Evolutionary conservation across 2,888 invertebrate genomes (phyloP), one percentile per base, ranked within the genome.

Genomic region (Malacosoma neustria): DNA sequence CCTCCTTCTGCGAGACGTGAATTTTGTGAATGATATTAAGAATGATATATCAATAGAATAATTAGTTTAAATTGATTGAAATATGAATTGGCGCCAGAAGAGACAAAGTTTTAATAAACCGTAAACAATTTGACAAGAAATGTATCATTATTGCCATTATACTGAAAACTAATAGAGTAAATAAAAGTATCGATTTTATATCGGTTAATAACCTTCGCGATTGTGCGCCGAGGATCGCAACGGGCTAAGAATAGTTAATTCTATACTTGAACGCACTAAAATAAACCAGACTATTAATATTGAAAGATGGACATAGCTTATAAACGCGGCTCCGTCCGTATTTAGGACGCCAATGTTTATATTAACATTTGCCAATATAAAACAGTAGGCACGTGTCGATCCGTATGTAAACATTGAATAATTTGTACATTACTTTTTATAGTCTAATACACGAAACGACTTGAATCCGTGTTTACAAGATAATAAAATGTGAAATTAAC

Each of bases 201-300:
- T 57, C 62, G 66, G 70, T 67, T 70, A 56, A 60, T 61, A 57
- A 69, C 67, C 70, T 57, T 54, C 47, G 51, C 40, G 52, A 53
- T 53, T 41, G 45, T 46, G 45, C 51, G 51, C 44, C 46, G 46
- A 46, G 55, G 44, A 51, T 52, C 48, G 49, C 48, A 41, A 47
- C 13, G 37, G 11, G 35, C 57, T 52, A 49, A 52, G 37, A 65
- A 61, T 66, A 66, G 53, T 38, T 15, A 31, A 11, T 31, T 44
- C 51, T 57, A 61, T 57, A 63, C 61, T 62, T 55, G 58, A 58
- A 51, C 46, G 43, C 34, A 49, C 53, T 35, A 50, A 55, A 66
- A 66, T 67, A 69, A 52, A 51, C 30, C 30, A 30, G 22, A 33
- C 13, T 30, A 36, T 30, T 33, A 36, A 33, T 36, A 33, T 22